Conservation (phyloP, 2,888 invertebrate genomes). For the Cosmorhoe ocellata region DNA sequence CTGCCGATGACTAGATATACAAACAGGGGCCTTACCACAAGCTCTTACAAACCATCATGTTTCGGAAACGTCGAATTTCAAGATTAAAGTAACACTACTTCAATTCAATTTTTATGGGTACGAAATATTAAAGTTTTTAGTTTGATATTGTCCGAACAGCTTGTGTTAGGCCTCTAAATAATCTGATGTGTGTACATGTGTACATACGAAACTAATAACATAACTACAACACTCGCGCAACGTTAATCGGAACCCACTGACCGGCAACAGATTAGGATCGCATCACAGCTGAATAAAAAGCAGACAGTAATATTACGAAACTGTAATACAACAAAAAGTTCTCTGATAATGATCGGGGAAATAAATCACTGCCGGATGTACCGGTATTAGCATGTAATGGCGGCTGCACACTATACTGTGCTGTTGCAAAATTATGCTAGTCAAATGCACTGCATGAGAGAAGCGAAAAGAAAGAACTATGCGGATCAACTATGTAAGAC, state of each 20-base stretch:
- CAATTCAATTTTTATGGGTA: no score
- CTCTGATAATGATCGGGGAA: conserved; percentile 32
- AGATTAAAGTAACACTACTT: no score
- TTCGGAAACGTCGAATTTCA: no score
- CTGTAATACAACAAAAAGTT: conserved; percentile 18
- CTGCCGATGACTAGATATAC: no score
- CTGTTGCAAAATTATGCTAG: not conserved
- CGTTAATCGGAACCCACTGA: conserved; percentile 9
- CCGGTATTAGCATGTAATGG: conserved; percentile 20
- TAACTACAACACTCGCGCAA: not conserved
- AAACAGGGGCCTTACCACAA: no score
- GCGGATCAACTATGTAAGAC: no score
- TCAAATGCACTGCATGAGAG: not conserved
- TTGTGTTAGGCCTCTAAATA: no score
- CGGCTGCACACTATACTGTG: not conserved
- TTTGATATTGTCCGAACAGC: no score
- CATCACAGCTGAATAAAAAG: conserved; percentile 17
- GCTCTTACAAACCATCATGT: no score
- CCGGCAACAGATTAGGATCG: conserved; percentile 22
- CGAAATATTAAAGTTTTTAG: no score
- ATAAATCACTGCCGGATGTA: conserved; percentile 32
- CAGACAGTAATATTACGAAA: conserved; percentile 20
- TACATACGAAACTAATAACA: no score
- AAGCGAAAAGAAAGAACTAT: not conserved
- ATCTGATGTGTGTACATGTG: no score